Conservation (phyloP, 2,797 vertebrate genomes). For the Myotis planiceps region DNA sequence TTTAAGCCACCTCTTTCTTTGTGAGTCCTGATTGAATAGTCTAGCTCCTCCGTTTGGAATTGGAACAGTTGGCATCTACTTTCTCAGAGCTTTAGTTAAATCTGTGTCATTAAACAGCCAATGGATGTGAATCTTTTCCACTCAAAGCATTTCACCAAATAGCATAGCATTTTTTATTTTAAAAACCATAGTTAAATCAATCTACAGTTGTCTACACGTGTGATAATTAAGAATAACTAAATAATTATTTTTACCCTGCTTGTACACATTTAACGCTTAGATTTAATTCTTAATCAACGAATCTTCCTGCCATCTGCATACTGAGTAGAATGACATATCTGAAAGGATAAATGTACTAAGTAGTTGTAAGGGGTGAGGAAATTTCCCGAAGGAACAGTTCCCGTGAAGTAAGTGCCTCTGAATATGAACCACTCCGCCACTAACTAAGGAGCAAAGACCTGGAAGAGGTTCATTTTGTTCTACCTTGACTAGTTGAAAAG, state of each 20-base stretch:
- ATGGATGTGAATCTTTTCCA: background rate
- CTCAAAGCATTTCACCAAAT: background rate
- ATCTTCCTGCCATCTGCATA: slow-evolving; percentile 38
- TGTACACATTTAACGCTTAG: slow-evolving; percentile 44
- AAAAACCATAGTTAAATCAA: background rate
- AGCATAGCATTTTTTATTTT: background rate
- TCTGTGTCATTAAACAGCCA: background rate
- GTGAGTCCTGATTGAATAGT: background rate
- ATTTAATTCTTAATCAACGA: slow-evolving; percentile 57
- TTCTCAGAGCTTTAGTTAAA: background rate
- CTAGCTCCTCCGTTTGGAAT: background rate
- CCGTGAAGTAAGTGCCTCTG: background rate
- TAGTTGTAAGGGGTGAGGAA: slow-evolving; percentile 20
- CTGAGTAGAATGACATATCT: slow-evolving; percentile 47
- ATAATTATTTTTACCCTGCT: slow-evolving; percentile 33
- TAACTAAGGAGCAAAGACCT: background rate
- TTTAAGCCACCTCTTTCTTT: background rate
- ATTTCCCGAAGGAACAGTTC: slow-evolving; percentile 54
- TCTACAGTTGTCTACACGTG: background rate
- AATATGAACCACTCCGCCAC: background rate
- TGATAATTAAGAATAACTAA: background rate
- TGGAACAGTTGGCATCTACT: background rate
- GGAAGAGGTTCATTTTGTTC: background rate
- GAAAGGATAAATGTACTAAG: slow-evolving; percentile 47
- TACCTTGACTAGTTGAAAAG: background rate